Base-by-base conservation (phyloP, 2,797 vertebrate genomes). In the Thamnophis elegans region DNA sequence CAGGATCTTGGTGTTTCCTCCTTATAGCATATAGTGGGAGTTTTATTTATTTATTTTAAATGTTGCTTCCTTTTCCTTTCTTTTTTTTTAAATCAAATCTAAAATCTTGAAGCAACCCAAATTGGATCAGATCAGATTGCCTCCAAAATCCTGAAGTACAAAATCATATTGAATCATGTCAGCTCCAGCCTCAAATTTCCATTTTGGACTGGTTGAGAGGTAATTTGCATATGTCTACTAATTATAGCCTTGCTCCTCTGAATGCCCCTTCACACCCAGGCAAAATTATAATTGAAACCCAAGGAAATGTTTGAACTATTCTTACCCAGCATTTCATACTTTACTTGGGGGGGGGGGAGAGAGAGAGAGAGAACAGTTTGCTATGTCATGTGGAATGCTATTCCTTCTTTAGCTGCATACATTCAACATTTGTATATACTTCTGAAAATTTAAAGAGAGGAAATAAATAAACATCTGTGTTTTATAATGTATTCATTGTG, bases 401-500 rank as follows among this genome's bases (percentile, higher is more conserved):
- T 32, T 65, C 16, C 51, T 68, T 54, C 47, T 22, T 65, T 68
- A n/a, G 85, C 53, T n/a, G 28, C 54, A 55, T 55, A 28, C 5
- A 89, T 47, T 82, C 73, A 54, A 65, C 18, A 51, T 89, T 51
- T n/a, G 56, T 65, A n/a, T 89, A 65, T 20, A 65, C 47, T 8
- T n/a, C 42, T 89, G 25, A 89, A 62, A 89, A 53, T 53, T 10
- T 65, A 13, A 68, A 65, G 26, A n/a, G 62, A 68, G 14, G 28
- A 53, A 53, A 18, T 89, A 53, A 82, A 53, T 53, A 51, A 89
- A 87, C 85, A 87, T 86, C 85, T 86, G 85, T 87, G 53, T 56
- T 87, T 87, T 54, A n/a, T 55, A 87, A 87, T 87, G 28, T 87
- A 87, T 87, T 68, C 60, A 89, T n/a, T 51, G 8, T 68, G 47